Percentiles rank a stretch among this genome's conserved stretches.
Evolutionary conservation across 2,113 vertebrate genomes (phyloP).

Genomic region (Okapia johnstoni): DNA sequence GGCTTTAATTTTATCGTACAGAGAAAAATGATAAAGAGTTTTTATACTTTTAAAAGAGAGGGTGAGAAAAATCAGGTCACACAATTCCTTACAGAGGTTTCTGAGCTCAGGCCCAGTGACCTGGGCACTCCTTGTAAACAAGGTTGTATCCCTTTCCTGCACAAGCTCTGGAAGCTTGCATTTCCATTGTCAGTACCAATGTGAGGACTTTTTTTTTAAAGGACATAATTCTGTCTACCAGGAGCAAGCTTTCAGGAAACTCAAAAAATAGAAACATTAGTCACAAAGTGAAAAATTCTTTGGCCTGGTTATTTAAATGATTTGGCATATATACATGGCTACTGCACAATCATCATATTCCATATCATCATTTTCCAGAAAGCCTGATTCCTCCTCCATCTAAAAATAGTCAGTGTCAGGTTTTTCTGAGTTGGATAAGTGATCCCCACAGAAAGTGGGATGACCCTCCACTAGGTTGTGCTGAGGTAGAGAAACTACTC

Average conservation of each 20-base stretch:
- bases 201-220: not conserved
- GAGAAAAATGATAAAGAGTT: not conserved
- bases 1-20: not conserved
- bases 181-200: not conserved
- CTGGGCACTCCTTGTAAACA: not conserved
- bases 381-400: not conserved
- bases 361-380: not conserved
- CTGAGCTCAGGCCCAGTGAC: not conserved
- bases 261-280: not conserved
- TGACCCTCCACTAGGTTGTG: slow-evolving; percentile 1
- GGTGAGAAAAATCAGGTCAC: not conserved
- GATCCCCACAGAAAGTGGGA: not conserved
- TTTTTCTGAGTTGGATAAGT: slow-evolving; percentile 13
- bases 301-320: not conserved
- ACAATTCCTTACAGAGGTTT: not conserved
- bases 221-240: not conserved
- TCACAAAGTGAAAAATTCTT: not conserved
- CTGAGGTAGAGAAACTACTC: slow-evolving; percentile 10
- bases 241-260: not conserved
- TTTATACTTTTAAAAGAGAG: slow-evolving; percentile 16
- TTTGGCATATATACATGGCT: not conserved
- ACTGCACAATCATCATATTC: not conserved
- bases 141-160: not conserved
- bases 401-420: slow-evolving; percentile 45
- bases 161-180: not conserved